Evolutionary conservation across 2,888 invertebrate species (phyloP).

Genomic region (Netelia virgata): DNA sequence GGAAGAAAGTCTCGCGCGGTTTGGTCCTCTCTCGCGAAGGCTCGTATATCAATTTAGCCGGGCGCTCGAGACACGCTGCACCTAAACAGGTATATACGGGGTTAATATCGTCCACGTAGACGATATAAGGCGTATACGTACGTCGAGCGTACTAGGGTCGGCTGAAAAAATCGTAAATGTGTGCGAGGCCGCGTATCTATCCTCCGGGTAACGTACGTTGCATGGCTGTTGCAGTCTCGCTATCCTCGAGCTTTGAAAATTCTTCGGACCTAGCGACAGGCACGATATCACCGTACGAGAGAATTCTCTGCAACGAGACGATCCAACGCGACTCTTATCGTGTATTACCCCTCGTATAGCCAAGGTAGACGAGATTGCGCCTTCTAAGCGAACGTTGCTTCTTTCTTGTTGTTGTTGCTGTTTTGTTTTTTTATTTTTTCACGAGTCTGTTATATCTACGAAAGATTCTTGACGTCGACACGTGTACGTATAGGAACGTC

Average conservation of each 20-base stretch:
- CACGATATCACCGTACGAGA: constrained; percentile 52
- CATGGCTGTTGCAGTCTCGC: constrained; percentile 31
- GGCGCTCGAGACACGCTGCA: constrained; percentile 7
- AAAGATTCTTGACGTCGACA: constrained; percentile 40
- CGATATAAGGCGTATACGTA: background rate
- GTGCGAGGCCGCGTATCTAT: constrained; percentile 5
- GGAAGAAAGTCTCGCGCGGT: constrained; percentile 8
- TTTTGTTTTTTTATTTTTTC: background rate
- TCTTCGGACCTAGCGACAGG: constrained; percentile 32
- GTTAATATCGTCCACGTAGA: constrained; percentile 34
- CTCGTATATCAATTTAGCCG: constrained; percentile 56
- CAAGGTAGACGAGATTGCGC: constrained; percentile 49
- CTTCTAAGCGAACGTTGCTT: constrained; percentile 42
- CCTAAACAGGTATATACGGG: background rate
- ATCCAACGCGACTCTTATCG: constrained; percentile 58
- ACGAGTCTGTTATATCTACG: constrained; percentile 34
- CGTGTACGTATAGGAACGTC: constrained; percentile 41
- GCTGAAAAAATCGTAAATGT: constrained; percentile 14
- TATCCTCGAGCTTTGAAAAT: constrained; percentile 25
- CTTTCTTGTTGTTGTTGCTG: constrained; percentile 4
- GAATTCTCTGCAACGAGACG: constrained; percentile 49
- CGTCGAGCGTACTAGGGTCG: background rate
- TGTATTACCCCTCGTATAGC: constrained; percentile 48
- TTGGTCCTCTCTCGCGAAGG: background rate
- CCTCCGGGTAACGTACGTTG: constrained; percentile 46